Conservation (phyloP, 2,113 vertebrate genomes). For the Sminthopsis crassicaudata region DNA sequence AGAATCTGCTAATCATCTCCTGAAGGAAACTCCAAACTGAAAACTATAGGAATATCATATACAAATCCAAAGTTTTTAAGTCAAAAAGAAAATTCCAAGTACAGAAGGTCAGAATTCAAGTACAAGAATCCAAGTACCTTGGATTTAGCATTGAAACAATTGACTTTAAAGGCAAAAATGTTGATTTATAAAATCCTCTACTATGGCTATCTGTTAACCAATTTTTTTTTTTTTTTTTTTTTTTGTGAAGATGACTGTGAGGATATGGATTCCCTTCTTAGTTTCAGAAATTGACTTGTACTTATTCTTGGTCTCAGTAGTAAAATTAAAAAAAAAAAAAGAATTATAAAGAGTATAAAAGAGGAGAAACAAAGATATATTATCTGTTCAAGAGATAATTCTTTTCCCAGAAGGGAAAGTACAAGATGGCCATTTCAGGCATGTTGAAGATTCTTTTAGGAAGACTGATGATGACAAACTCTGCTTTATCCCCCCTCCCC, state of each 20-base stretch:
- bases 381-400: slow-evolving; percentile 31
- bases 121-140: neutral
- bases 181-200: neutral
- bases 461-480: neutral
- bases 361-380: slow-evolving; percentile 46
- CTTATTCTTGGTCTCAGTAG: slow-evolving; percentile 49
- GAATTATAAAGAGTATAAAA: slow-evolving; percentile 65
- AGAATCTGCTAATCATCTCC: no score
- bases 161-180: slow-evolving; percentile 23
- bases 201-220: slow-evolving; percentile 26
- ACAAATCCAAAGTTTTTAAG: neutral
- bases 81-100: no score
- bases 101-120: no score
- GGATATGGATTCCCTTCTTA: slow-evolving; percentile 39
- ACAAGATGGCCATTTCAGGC: slow-evolving; percentile 30
- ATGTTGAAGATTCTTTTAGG: slow-evolving; percentile 18
- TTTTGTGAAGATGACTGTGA: neutral
- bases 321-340: slow-evolving; percentile 52
- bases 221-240: neutral
- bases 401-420: slow-evolving; percentile 43
- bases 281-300: slow-evolving; percentile 42
- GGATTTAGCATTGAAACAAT: neutral
- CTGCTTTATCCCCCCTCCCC: neutral
- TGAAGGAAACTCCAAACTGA: neutral
- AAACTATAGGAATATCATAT: neutral